A percentile compares a stretch with the other conserved stretches of the same genome.
Conservation (phyloP, 2,888 invertebrate genomes). For the Yponomeuta sedellus region DNA sequence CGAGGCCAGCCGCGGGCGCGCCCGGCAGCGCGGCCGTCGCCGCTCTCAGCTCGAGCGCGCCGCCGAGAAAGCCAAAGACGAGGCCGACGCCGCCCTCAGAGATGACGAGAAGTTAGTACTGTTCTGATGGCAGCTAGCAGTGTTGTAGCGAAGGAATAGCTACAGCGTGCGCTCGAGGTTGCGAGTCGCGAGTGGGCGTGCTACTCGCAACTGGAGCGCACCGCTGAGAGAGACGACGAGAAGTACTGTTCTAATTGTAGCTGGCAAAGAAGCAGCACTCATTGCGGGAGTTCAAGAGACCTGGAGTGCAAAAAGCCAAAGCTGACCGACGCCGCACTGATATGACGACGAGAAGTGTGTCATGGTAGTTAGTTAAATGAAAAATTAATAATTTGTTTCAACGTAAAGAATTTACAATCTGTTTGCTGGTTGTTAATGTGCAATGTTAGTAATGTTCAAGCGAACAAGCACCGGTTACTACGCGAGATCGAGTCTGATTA, state of each 20-base stretch:
- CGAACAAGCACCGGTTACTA: no score
- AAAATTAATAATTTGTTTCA: no score
- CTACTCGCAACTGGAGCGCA: slow-evolving; percentile 39
- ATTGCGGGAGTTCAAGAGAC: no score
- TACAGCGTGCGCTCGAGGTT: slow-evolving; percentile 57
- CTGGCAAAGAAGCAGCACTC: no score
- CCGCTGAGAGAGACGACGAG: slow-evolving; percentile 53
- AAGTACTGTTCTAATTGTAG: slow-evolving; percentile 23
- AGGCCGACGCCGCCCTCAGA: slow-evolving; percentile 54
- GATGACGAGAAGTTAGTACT: slow-evolving; percentile 53
- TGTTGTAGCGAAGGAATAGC: slow-evolving; percentile 64
- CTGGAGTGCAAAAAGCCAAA: no score
- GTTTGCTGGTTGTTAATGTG: no score
- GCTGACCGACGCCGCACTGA: no score
- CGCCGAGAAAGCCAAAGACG: slow-evolving; percentile 48
- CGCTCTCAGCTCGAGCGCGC: slow-evolving; percentile 40
- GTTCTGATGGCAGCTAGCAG: background rate
- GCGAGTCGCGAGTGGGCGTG: slow-evolving; percentile 47
- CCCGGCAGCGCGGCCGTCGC: slow-evolving; percentile 45
- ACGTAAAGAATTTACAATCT: no score
- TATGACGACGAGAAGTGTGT: no score
- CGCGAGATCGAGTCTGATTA: no score
- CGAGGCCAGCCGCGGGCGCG: slow-evolving; percentile 50
- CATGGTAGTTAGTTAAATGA: no score
- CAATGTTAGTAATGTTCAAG: no score